These are phyloP conservation scores for Cynoglossus semilaevis DNA, from an alignment of 2,113 vertebrate genomes.

Conservation along the genomic window DNA sequence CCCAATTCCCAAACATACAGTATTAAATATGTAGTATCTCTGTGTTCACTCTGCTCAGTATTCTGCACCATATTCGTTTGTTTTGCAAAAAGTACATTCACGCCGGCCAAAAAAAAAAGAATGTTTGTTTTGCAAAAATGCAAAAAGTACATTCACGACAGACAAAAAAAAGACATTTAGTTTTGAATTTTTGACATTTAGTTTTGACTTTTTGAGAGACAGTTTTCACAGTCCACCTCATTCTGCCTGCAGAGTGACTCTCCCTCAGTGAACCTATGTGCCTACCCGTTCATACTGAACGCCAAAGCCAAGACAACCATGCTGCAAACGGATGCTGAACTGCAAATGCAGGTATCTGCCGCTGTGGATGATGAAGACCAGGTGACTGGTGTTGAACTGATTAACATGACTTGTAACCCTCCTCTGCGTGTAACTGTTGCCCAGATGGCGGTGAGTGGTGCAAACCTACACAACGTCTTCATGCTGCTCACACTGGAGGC, in stretches of 20 bases:
- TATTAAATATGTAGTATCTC: too few relatives aligned
- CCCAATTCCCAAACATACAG: too few relatives aligned
- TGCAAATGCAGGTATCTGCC: constrained; percentile 93
- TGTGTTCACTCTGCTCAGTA: too few relatives aligned
- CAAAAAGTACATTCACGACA: neutral
- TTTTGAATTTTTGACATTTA: too few relatives aligned
- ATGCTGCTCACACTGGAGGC: constrained; percentile 97
- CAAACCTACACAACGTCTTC: constrained; percentile 95
- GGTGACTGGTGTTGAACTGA: neutral
- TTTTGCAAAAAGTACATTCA: too few relatives aligned
- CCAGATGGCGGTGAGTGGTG: constrained; percentile 94
- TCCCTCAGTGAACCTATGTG: constrained; percentile 87
- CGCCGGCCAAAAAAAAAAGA: too few relatives aligned
- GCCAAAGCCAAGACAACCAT: constrained; percentile 98
- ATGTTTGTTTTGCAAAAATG: neutral
- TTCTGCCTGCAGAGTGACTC: constrained; percentile 74
- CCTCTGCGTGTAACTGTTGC: neutral
- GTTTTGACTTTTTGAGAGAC: too few relatives aligned
- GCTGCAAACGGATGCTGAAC: constrained; percentile 95
- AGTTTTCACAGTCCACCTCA: too few relatives aligned
- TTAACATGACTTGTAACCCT: neutral
- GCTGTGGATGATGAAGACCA: too few relatives aligned
- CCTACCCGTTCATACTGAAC: constrained; percentile 96
- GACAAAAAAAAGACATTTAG: too few relatives aligned
- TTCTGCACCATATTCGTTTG: too few relatives aligned